Base-by-base conservation (phyloP, 2,888 invertebrate genomes). In the Pomacea canaliculata region DNA sequence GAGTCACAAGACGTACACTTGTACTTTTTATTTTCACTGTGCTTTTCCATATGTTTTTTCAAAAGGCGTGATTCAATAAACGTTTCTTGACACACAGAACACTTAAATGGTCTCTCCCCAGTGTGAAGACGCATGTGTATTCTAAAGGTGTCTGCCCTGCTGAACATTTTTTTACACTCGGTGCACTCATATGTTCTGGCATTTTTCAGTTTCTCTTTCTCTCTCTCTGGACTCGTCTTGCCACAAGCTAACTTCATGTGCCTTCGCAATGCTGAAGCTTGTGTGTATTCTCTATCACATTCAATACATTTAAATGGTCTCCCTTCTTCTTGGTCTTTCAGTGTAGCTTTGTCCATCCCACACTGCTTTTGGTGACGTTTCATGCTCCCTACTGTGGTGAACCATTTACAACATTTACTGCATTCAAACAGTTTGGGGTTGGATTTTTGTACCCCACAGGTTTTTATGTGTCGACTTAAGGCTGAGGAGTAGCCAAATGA, bases 51-150 rank as follows among this genome's bases (percentile, higher is more conserved):
- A 12, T 63, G 63, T 63, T 63, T 63, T 19, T 63, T 63, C 63
- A 63, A 27, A 2, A 27, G n/a, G 2, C 63, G 3, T 63, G 63
- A 27, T 16, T 51, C 16, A 37, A 37, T 67, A 59, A 67, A 73
- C 4, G 73, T 59, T 46, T 63, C 73, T 59, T 67, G 67, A 16
- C 73, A 73, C 56, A 59, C 13, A 23, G 73, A 67, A 59, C 73
- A 73, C 13, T 23, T 67, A 60, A 73, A 73, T 56, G 72, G 72
- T 72, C 66, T 72, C 16, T 72, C 72, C 19, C 72, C 72, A 13
- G 65, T 56, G 37, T 72, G 72, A 27, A 63, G 72, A 51, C 72
- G 72, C 9, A 65, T 72, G 56, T 72, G 72, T 16, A 65, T 72
- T 9, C 63, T 49, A 51, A 65, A 72, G 16, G 65, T 63, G 19